Evolutionary conservation across 2,113 vertebrate species (phyloP).

Genomic region (Ctenodactylus gundi): DNA sequence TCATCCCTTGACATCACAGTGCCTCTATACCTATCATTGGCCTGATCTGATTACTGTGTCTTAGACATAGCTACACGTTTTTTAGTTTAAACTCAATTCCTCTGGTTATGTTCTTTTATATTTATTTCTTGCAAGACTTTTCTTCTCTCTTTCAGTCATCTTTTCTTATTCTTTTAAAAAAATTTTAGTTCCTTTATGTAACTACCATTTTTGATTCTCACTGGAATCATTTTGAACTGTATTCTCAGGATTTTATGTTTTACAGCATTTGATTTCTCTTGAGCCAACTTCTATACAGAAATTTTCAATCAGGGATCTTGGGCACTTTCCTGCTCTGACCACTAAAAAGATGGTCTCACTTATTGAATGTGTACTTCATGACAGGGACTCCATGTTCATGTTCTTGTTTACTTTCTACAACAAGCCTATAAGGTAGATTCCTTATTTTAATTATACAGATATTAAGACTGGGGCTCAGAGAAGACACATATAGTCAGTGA

Average conservation of each 20-base stretch:
- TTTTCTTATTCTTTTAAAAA: not conserved
- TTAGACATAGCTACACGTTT: not conserved
- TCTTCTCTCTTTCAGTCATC: conserved; percentile 5
- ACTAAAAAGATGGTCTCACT: conserved; percentile 29
- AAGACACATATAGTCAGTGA: not conserved
- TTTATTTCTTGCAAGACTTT: not conserved
- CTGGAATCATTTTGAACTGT: not conserved
- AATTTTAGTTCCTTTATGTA: not conserved
- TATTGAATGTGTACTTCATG: conserved; percentile 14
- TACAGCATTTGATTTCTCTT: not conserved
- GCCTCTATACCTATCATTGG: not conserved
- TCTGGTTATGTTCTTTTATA: not conserved
- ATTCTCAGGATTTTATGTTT: conserved; percentile 9
- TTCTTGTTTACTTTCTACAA: conserved; percentile 44
- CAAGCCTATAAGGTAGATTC: not conserved
- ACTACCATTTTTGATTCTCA: not conserved
- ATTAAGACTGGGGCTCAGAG: conserved; percentile 14
- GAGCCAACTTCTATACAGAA: not conserved
- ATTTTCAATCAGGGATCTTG: conserved; percentile 36
- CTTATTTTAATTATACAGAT: not conserved
- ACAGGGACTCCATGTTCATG: not conserved
- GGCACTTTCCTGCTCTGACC: not conserved
- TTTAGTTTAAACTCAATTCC: not conserved
- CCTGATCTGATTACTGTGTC: not conserved
- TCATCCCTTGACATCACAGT: not conserved